Percentiles rank a stretch among this genome's conserved stretches.
Conservation (phyloP, 2,113 vertebrate genomes). For the Monopterus albus region DNA sequence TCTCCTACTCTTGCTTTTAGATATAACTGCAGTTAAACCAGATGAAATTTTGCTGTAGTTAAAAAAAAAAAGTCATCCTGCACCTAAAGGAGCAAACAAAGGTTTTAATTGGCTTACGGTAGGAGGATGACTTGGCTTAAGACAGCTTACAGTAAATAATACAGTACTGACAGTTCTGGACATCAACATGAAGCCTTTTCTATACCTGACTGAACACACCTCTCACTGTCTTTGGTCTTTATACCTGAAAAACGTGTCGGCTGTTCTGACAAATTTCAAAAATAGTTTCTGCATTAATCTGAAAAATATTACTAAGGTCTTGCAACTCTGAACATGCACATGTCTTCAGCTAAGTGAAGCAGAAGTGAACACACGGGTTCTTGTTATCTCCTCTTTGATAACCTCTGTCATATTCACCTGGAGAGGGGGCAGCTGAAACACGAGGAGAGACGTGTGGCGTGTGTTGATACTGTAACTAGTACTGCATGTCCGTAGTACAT, state of each 20-base stretch:
- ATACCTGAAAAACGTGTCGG: neutral
- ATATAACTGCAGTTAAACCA: neutral
- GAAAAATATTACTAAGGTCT: no score
- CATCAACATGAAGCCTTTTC: neutral
- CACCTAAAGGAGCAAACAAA: neutral
- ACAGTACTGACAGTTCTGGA: neutral
- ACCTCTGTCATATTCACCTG: constrained; percentile 8
- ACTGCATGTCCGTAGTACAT: constrained; percentile 19
- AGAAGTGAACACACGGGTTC: neutral
- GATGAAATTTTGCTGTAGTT: neutral
- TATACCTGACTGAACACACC: neutral
- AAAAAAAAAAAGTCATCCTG: neutral
- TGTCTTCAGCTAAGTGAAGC: no score
- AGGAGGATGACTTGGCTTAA: neutral
- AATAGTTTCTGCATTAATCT: neutral
- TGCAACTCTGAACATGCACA: no score
- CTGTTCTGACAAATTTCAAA: neutral
- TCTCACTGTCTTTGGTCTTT: neutral
- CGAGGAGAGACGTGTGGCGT: constrained; percentile 9
- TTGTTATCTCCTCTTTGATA: constrained; percentile 14
- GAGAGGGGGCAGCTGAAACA: constrained; percentile 14
- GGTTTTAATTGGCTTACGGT: no score
- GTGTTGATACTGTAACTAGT: constrained; percentile 42
- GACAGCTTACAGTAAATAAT: neutral
- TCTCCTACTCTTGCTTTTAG: neutral